Base-by-base conservation (phyloP, 2,113 vertebrate genomes). In the Bufo bufo region DNA sequence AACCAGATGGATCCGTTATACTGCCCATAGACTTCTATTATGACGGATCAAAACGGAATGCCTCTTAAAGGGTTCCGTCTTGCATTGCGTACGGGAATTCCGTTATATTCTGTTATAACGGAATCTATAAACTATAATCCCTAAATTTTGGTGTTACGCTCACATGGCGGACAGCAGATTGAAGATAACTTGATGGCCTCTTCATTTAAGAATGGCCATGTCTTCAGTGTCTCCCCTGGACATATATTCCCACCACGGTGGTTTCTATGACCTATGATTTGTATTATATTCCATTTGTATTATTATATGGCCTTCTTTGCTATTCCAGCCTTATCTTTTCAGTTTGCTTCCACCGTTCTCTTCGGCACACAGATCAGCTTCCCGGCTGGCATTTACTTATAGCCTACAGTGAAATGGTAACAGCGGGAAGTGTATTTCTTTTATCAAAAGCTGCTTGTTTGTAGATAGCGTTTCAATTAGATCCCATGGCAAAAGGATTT, bases 391-490 rank as follows among this genome's bases (percentile, higher is more conserved):
- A 12, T 65, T 83, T 66, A 16, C n/a, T 52, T 83, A 20, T 59
- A 75, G 33, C 19, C 58, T 65, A 10, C 84, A 61, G 23, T 77
- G 45, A 20, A 63, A 61, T 78, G 75, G 63, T 45, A 50, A 20
- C 77, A 69, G 77, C 77, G 11, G 63, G 77, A 47, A 87, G 71
- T 87, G 20, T 87, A 19, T 80, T 80, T 71, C 63, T 87, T 87
- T 56, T 80, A 87, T 80, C 59, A 71, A 71, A 69, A 87, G 45
- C 85, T 87, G 85, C 50, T 81, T 80, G 50, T 80, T 69, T 87
- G 85, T 87, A 87, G 85, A 87, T 87, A 87, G 75, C 4, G 16
- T 87, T 87, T 87, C 61, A 52, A 87, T 80, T 87, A 87, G 77
- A 80, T 69, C 63, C 77, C 50, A 71, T 80, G 77, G 77, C 77